These are phyloP conservation scores for Micrasema longulum DNA, from an alignment of 1,140 invertebrate species.

Conservation along the genomic window DNA sequence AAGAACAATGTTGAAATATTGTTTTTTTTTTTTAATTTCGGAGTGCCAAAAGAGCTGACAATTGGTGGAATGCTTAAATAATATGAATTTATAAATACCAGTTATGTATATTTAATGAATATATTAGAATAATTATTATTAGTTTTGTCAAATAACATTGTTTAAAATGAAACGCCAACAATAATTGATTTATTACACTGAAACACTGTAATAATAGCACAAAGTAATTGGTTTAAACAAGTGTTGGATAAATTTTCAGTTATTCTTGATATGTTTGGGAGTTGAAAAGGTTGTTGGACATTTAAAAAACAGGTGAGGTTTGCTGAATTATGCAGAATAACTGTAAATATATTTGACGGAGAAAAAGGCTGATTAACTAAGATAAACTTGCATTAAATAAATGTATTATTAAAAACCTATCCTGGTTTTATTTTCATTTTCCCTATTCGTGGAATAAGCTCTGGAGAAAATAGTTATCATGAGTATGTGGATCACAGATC, in stretches of 20 bases:
- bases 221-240: slow-evolving; percentile 50
- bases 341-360: slow-evolving; percentile 50
- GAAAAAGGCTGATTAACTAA: slow-evolving; percentile 56
- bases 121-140: not conserved
- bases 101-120: not conserved
- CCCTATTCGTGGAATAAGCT: too few relatives aligned
- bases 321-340: slow-evolving; percentile 24
- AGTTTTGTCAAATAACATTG: not conserved
- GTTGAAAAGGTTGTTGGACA: too few relatives aligned
- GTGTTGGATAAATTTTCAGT: slow-evolving; percentile 49
- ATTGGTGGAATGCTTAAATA: not conserved
- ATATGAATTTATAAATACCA: slow-evolving; percentile 12
- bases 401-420: slow-evolving; percentile 47
- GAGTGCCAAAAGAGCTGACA: slow-evolving; percentile 15
- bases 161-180: slow-evolving; percentile 13
- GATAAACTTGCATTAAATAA: slow-evolving; percentile 54
- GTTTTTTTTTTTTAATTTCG: too few relatives aligned
- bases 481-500: too few relatives aligned
- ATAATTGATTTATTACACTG: slow-evolving; percentile 13
- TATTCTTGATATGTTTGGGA: slow-evolving; percentile 34
- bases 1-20: not conserved
- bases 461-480: too few relatives aligned
- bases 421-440: not conserved
- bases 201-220: slow-evolving; percentile 29
- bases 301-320: too few relatives aligned